Percentiles rank a stretch among this genome's conserved stretches.
These are phyloP conservation scores for Eretmocerus hayati DNA, from an alignment of 2,888 invertebrate species.

Conservation along the genomic window DNA sequence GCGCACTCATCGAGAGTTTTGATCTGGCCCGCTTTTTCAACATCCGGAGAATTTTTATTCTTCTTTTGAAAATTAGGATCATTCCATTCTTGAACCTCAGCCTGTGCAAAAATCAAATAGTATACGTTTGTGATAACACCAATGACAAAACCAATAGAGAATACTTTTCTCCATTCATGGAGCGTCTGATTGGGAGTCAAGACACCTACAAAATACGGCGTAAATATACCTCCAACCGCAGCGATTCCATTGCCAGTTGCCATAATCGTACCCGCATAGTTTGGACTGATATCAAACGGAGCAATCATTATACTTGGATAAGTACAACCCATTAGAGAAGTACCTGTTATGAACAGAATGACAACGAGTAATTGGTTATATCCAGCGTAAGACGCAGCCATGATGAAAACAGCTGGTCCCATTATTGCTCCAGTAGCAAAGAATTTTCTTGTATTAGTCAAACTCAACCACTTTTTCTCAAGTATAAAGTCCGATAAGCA, in stretches of 20 bases:
- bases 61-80: constrained; percentile 42
- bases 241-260: constrained; percentile 53
- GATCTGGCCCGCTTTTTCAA: too few relatives aligned
- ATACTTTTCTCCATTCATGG: constrained; percentile 59
- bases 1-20: too few relatives aligned
- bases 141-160: constrained; percentile 67
- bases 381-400: constrained; percentile 17
- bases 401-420: constrained; percentile 10
- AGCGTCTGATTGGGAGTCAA: constrained; percentile 51
- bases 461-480: neutral
- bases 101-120: constrained; percentile 61
- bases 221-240: constrained; percentile 60
- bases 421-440: constrained; percentile 6
- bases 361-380: constrained; percentile 30
- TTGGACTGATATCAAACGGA: constrained; percentile 40
- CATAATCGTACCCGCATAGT: constrained; percentile 42
- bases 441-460: constrained; percentile 9
- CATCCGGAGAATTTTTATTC: too few relatives aligned
- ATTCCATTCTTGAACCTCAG: constrained; percentile 67
- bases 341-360: constrained; percentile 37
- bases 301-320: constrained; percentile 42
- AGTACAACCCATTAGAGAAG: constrained; percentile 40
- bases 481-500: constrained; percentile 9
- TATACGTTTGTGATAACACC: constrained; percentile 58
- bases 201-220: constrained; percentile 57